Percentiles rank a stretch among this genome's conserved stretches.
Conservation (phyloP, 2,797 vertebrate genomes). For the Trematomus bernacchii region DNA sequence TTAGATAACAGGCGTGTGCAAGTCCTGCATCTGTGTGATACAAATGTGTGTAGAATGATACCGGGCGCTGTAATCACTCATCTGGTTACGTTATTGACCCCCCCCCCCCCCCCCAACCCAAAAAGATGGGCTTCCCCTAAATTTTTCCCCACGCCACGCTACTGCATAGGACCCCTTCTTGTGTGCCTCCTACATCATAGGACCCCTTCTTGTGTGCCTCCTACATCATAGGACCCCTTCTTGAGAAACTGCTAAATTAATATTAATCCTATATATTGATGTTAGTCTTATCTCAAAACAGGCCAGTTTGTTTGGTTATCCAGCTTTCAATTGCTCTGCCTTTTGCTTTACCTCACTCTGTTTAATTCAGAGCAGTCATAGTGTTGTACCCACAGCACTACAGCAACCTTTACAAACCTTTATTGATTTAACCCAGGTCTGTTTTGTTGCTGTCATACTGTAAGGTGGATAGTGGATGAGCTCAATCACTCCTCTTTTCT, state of each 20-base stretch:
- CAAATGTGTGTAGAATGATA: too few species aligned
- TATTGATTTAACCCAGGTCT: constrained; percentile 61
- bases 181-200: background rate
- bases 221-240: background rate
- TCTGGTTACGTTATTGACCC: too few species aligned
- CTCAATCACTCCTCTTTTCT: constrained; percentile 62
- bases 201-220: background rate
- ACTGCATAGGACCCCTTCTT: constrained; percentile 7
- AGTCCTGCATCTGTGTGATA: too few species aligned
- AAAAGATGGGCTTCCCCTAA: too few species aligned
- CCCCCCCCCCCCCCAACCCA: too few species aligned
- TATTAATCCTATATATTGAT: background rate
- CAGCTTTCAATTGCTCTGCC: background rate
- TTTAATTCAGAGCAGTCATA: constrained; percentile 25
- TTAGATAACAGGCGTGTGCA: too few species aligned
- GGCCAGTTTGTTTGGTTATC: background rate
- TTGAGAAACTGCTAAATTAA: background rate
- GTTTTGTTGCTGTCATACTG: constrained; percentile 66
- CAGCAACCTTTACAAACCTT: constrained; percentile 47
- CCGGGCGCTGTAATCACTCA: too few species aligned
- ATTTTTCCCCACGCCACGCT: too few species aligned
- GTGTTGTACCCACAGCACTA: constrained; percentile 34
- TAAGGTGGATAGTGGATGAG: constrained; percentile 39
- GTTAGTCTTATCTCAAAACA: background rate
- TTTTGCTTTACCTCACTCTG: constrained; percentile 12